Evolutionary conservation across 1,140 invertebrate genomes (phyloP), one percentile per base, ranked within the genome.

Genomic region (Cydia strobilella): DNA sequence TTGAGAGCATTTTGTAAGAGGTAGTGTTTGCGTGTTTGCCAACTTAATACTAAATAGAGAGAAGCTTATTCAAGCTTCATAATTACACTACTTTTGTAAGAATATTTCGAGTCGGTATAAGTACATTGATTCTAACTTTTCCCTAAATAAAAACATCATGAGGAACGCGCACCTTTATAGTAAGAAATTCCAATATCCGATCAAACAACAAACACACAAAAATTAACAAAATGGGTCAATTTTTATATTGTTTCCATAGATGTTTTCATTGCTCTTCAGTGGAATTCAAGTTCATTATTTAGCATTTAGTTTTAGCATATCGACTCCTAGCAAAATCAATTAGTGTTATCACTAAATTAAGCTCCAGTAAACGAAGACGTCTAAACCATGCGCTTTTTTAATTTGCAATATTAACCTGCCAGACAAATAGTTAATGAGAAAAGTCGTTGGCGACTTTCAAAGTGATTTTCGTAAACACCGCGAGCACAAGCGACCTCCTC

Each of bases 321-420:
- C 10, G 10, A 45, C 10, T 45, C 45, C 6, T 9, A 48, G 9
- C 42, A 45, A 10, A 45, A 45, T 45, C 13, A 15, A 15, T 48
- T 3, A 48, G 45, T 1, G 13, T 48, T 15, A 48, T 3, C 45
- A 51, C 48, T 18, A 66, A 66, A 27, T n/a, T 6, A 31, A 31
- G 27, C 12, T 6, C 3, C 27, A 66, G 15, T 25, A 9, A 66
- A 66, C 3, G 9, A 69, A 65, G 13, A 65, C 23, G 10, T 18
- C 5, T 51, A n/a, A 15, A 18, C 1, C 5, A 18, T 69, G 35
- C 65, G 20, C 31, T 69, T 18, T 66, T 25, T 39, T 27, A 82
- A 84, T 85, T 84, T 80, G 80, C 81, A 77, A 84, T 81, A 82
- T 84, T 84, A 76, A 82, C 65, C 65, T 42, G 77, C 62, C 42